Conservation (phyloP, 1,140 invertebrate genomes). For the Papilio polyxenes region DNA sequence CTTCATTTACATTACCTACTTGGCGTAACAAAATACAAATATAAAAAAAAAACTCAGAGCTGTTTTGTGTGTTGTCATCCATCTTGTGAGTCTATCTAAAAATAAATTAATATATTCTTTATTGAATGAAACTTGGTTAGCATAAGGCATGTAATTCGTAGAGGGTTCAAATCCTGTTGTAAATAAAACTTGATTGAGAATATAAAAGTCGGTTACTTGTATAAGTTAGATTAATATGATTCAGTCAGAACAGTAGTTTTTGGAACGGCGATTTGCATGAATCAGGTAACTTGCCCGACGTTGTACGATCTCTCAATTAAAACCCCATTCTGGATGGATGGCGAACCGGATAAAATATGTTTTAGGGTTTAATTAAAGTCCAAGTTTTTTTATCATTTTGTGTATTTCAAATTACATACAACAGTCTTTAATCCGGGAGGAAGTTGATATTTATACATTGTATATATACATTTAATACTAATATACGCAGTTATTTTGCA, state of each 20-base stretch:
- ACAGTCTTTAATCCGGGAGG: constrained; percentile 28
- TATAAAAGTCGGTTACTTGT: too few relatives aligned
- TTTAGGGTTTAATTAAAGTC: background rate
- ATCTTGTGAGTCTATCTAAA: background rate
- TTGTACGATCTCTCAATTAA: background rate
- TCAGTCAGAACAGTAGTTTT: background rate
- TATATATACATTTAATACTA: background rate
- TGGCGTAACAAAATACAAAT: background rate
- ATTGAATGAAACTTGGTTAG: background rate
- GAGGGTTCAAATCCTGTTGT: background rate
- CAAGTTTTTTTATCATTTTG: constrained; percentile 10
- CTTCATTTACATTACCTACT: background rate
- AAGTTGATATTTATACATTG: background rate
- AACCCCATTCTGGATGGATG: too few relatives aligned
- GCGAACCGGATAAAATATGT: too few relatives aligned
- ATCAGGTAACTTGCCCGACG: background rate
- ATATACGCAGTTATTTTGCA: background rate
- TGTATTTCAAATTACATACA: constrained; percentile 33
- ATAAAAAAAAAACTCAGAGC: too few relatives aligned
- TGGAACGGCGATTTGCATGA: background rate
- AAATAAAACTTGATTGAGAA: too few relatives aligned
- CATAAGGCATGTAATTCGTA: background rate
- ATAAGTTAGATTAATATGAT: too few relatives aligned
- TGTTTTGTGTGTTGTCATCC: too few relatives aligned
- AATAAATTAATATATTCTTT: background rate